phyloP scores from a whole-genome alignment of 1,140 invertebrate species.

The Bicyclus anynana region DNA sequence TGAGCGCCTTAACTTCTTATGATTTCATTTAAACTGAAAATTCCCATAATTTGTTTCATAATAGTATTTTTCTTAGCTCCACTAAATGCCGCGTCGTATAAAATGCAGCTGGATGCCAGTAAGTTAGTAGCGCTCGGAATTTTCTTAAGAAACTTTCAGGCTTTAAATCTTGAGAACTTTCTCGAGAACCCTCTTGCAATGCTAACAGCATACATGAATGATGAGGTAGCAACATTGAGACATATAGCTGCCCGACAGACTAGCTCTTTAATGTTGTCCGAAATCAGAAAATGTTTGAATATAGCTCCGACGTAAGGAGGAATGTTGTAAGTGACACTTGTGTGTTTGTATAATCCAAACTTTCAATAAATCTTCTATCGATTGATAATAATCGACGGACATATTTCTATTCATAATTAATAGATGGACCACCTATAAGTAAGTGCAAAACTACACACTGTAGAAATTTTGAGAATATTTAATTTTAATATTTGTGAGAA shows the following conservation, averaged over 20 bases:
- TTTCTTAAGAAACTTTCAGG: conserved; percentile 11
- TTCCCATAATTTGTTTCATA: background rate
- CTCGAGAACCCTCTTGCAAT: conserved; percentile 10
- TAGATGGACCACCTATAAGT: too few relatives aligned
- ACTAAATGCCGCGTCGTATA: conserved; percentile 6
- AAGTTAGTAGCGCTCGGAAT: conserved; percentile 14
- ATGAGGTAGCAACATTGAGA: conserved; percentile 9
- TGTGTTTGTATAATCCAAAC: too few relatives aligned
- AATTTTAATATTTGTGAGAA: too few relatives aligned
- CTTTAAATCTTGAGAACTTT: conserved; percentile 13
- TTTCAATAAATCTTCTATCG: too few relatives aligned
- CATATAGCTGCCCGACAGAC: background rate
- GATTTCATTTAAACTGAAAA: background rate
- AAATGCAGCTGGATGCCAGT: conserved; percentile 13
- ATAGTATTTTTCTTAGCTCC: background rate
- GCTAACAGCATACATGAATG: conserved; percentile 20
- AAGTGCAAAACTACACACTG: too few relatives aligned
- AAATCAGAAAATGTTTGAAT: background rate
- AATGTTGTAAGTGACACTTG: too few relatives aligned
- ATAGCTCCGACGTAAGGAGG: too few relatives aligned
- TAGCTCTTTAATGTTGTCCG: background rate
- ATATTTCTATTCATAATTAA: too few relatives aligned
- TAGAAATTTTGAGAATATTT: too few relatives aligned
- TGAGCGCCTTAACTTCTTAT: background rate
- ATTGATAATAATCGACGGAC: too few relatives aligned